Percentiles rank a stretch among this genome's conserved stretches.
phyloP scores from a whole-genome alignment of 1,140 invertebrate genomes.

The Reticulitermes speratus region DNA sequence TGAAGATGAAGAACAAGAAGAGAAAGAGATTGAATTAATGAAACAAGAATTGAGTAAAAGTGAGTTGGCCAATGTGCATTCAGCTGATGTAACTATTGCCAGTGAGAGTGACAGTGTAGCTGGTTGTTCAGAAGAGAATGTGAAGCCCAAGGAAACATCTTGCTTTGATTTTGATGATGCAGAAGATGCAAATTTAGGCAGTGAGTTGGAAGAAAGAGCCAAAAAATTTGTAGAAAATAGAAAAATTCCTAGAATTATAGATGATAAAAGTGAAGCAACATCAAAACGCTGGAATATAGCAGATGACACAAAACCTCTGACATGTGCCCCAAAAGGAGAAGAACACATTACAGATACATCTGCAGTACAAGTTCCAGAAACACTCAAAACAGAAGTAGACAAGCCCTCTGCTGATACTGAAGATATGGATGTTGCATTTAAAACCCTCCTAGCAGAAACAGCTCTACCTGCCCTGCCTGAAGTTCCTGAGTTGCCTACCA shows the following conservation, averaged over 20 bases:
- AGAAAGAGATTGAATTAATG: slow-evolving; percentile 32
- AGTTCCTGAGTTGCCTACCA: slow-evolving; percentile 23
- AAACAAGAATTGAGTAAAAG: slow-evolving; percentile 31
- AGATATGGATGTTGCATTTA: slow-evolving; percentile 54
- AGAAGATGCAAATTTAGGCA: slow-evolving; percentile 45
- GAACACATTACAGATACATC: not conserved
- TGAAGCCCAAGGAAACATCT: slow-evolving; percentile 37
- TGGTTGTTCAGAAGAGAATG: slow-evolving; percentile 29
- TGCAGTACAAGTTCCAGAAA: not conserved
- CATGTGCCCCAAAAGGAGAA: not conserved
- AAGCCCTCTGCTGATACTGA: slow-evolving; percentile 44
- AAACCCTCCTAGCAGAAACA: slow-evolving; percentile 56
- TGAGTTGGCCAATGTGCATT: not conserved
- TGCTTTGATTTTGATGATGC: slow-evolving; percentile 58
- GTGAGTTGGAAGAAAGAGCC: slow-evolving; percentile 27
- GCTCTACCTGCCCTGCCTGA: slow-evolving; percentile 53
- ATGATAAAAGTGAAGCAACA: slow-evolving; percentile 30
- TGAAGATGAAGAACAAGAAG: slow-evolving; percentile 42
- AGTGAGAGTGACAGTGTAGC: slow-evolving; percentile 36
- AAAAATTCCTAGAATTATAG: slow-evolving; percentile 51
- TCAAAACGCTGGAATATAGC: not conserved
- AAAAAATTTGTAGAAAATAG: slow-evolving; percentile 37
- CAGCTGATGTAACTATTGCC: slow-evolving; percentile 34
- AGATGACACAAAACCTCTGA: not conserved
- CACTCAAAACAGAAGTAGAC: slow-evolving; percentile 13